Evolutionary conservation across 2,888 invertebrate species (phyloP), one percentile per base, ranked within the genome.

Genomic region (Chorisops tibialis): DNA sequence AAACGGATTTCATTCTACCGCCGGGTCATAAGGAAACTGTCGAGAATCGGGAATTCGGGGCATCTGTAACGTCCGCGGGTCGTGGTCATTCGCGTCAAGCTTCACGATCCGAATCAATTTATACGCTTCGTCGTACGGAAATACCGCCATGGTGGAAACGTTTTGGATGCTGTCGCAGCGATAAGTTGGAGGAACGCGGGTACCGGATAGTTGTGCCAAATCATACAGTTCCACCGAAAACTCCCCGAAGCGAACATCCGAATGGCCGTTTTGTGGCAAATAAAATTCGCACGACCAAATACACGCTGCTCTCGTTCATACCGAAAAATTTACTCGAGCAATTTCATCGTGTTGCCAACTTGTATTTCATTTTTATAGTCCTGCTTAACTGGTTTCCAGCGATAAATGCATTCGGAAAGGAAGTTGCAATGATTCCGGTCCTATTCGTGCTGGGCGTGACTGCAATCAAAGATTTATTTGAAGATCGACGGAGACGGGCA

Each of bases 341-440:
- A 81, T 96, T 98, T 79, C 96, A 96, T 79, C 87, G 97, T 66
- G 93, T 96, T 74, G 97, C 97, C 67, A 98, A 98, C 83, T 83
- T 98, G 73, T 98, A 97, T 82, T 98, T 98, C 80, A 89, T 97
- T 74, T 93, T 96, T 75, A 96, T 98, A 75, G 95, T 96, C 71
- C 81, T 96, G 70, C 84, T 97, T 67, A 97, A 97, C 81, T 96
- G 95, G 95, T 89, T 96, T 74, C 96, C 96, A 3, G 86, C 88
- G 37, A 91, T 96, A 65, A 93, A 91, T 80, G 96, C 96, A 3
- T 96, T 96, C 79, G 96, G 94, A 66, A 96, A 95, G 76, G 96
- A 96, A 80, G 86, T 96, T 69, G 93, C 96, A 14, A 93, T 96
- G 91, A 84, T 96, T 70, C 96, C 96, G 2, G 93, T 96, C 67